Base-by-base conservation (phyloP, 23 tunicate genomes). In the Halocynthia roretzi region DNA sequence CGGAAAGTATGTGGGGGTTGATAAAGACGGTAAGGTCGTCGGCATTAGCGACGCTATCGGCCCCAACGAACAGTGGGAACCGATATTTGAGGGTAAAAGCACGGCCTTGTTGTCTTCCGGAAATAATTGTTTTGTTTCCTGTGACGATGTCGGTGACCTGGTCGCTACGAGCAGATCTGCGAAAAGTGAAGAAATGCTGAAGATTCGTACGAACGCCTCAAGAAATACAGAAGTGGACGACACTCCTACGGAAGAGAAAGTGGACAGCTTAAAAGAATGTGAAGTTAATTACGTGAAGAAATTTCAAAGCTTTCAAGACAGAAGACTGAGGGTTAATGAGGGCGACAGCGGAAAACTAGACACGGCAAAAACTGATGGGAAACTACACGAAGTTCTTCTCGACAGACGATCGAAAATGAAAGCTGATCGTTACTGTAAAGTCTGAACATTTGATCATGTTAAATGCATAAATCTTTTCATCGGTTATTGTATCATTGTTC, bases 11-110 rank as follows among this genome's bases (percentile, higher is more conserved):
- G 62, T 94, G 7, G 77, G 85, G 17, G 80, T 94, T 2, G 85
- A 88, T 50, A 77, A 95, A 20, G 70, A 79, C 51, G 89, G 85
- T 51, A 77, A 65, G 58, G 91, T 94, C 31, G 84, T 84, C 61
- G 99, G 99, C 17, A 82, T 84, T 5, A 87, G 95, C 53, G 99
- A 94, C 71, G 99, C 99, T 51, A 88, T 94, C 61, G 86, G 95
- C 20, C 50, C 84, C 6, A 88, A 83, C 67, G 99, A 94, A 67
- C 99, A 94, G 53, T 94, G 94, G 91, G 99, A 94, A 67, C 99
- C 95, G 6, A 90, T 92, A 20, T 92, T 86, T 62, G 75, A 92
- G 75, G 92, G 84, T 49, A 90, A 82, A 54, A 87, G 84, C 79
- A 40, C 77, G 55, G 98, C 98, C 17, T 67, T 94, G 52, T 73